Evolutionary conservation across 2,888 invertebrate species (phyloP).

Genomic region (Clistopyga incitator): DNA sequence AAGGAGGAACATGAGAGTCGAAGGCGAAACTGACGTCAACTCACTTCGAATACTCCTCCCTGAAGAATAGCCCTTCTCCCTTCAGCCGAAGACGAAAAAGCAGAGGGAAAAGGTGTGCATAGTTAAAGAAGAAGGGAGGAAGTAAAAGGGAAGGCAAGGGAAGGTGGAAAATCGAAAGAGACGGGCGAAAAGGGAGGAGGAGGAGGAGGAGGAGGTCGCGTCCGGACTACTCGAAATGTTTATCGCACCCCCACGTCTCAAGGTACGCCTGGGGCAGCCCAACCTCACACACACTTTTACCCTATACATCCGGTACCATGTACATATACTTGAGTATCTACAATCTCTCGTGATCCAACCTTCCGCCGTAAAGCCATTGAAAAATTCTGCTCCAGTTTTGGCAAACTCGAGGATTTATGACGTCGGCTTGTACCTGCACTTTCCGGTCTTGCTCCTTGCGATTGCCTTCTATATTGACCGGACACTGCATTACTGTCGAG

Average conservation of each 20-base stretch:
- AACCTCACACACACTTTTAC: conserved; percentile 38
- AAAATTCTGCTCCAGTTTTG: conserved; percentile 78
- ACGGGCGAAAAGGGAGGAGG: conserved; percentile 5
- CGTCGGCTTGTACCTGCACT: conserved; percentile 56
- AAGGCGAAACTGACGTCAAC: no score
- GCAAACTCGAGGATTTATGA: conserved; percentile 77
- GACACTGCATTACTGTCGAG: not conserved
- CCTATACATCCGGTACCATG: not conserved
- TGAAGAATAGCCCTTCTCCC: no score
- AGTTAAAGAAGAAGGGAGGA: conserved; percentile 13
- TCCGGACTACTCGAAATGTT: conserved; percentile 60
- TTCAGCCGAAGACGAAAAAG: conserved; percentile 1
- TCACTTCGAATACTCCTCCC: no score
- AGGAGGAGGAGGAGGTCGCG: conserved; percentile 36
- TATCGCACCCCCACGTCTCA: conserved; percentile 63
- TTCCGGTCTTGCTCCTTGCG: not conserved
- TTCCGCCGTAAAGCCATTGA: conserved; percentile 73
- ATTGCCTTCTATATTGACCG: conserved; percentile 6
- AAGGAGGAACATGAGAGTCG: no score
- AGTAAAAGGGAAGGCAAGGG: not conserved
- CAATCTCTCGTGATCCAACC: conserved; percentile 25
- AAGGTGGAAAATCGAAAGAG: conserved; percentile 10
- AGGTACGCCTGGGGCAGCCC: conserved; percentile 24
- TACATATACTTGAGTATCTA: not conserved
- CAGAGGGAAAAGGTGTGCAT: not conserved